Percentiles rank a stretch among this genome's conserved stretches.
Conservation (phyloP, 2,113 vertebrate species). For the Serilophus lunatus region DNA sequence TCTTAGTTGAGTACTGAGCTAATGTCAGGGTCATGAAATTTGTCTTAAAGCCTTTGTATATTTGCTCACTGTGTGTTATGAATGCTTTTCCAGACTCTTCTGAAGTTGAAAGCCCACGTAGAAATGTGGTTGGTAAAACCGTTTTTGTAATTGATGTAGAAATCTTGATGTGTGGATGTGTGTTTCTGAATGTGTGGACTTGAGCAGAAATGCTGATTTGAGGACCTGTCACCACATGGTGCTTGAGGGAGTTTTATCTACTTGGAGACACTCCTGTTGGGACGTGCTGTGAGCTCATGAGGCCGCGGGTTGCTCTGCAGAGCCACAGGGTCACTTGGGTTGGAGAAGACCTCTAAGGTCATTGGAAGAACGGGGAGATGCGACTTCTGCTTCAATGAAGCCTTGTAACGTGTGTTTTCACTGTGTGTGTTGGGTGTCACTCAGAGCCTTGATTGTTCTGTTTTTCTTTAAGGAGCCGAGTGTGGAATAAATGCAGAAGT, state of each 20-base stretch:
- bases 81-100: neutral
- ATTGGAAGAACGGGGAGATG: too few relatives aligned
- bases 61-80: neutral
- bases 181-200: neutral
- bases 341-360: neutral
- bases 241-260: neutral
- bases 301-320: neutral
- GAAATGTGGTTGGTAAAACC: neutral
- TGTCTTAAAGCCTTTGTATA: neutral
- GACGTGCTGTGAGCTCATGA: neutral
- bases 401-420: neutral
- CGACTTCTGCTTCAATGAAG: neutral
- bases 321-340: neutral
- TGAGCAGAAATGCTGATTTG: rapidly evolving
- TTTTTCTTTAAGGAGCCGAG: slow-evolving; percentile 81
- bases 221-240: neutral
- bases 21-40: neutral
- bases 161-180: neutral
- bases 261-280: neutral
- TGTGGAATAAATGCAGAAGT: slow-evolving; percentile 90
- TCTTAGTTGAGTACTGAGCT: neutral
- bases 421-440: neutral
- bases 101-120: neutral
- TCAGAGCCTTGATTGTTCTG: neutral
- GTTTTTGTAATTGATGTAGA: neutral